phyloP scores from a whole-genome alignment of 1,140 invertebrate species.

The Bombus confusus region DNA sequence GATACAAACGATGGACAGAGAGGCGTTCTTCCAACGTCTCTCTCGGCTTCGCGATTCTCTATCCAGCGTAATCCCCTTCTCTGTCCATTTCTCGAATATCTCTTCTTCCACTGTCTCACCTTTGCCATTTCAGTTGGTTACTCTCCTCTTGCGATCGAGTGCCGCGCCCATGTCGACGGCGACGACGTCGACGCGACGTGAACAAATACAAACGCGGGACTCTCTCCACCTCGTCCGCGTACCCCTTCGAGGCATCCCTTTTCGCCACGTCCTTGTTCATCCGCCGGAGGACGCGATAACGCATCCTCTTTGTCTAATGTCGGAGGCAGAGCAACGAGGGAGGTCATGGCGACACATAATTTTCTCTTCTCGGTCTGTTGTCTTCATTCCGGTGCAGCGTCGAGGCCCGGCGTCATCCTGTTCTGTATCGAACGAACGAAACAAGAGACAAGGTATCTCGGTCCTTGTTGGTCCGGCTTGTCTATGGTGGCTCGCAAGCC shows the following conservation, averaged over 20 bases:
- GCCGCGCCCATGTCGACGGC: constrained; percentile 61
- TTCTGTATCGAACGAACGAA: neutral
- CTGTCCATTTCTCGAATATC: neutral
- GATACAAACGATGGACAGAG: constrained; percentile 1
- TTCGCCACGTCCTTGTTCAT: neutral
- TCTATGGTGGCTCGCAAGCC: neutral
- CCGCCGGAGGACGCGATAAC: neutral
- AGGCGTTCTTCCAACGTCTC: neutral
- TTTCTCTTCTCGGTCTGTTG: neutral
- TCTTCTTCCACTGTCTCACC: neutral
- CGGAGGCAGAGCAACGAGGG: neutral
- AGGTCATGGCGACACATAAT: neutral
- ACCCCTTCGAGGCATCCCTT: neutral
- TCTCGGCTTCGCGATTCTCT: neutral
- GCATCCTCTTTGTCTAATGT: neutral
- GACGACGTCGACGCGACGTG: constrained; percentile 14
- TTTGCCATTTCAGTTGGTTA: constrained; percentile 23
- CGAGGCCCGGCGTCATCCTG: neutral
- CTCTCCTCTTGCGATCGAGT: constrained; percentile 33
- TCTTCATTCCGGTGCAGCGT: neutral
- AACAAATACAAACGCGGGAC: neutral
- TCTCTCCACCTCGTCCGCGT: neutral
- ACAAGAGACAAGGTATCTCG: neutral
- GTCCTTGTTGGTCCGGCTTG: neutral
- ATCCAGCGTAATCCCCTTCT: neutral